Evolutionary conservation across 2,888 invertebrate species (phyloP).

Genomic region (Scaptomyza tumidula): DNA sequence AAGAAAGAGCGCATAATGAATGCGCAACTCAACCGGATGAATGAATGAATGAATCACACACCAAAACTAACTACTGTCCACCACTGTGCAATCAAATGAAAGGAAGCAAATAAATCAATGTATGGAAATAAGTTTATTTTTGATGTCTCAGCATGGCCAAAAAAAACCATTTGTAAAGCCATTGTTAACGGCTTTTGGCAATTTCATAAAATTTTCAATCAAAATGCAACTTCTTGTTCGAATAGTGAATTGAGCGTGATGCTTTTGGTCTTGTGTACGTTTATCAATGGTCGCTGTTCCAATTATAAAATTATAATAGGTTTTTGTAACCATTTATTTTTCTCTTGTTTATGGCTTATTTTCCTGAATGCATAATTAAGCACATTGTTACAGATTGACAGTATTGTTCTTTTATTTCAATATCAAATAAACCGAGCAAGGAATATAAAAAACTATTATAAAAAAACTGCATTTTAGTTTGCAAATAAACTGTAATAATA

Average conservation of each 20-base stretch:
- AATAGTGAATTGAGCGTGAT: conserved; percentile 18
- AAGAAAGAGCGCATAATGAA: conserved; percentile 28
- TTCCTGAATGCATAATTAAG: conserved; percentile 4
- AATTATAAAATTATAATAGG: not conserved
- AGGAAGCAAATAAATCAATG: conserved; percentile 63
- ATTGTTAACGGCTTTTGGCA: conserved; percentile 32
- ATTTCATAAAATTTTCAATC: conserved; percentile 45
- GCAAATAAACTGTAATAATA: not conserved
- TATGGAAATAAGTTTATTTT: conserved; percentile 38
- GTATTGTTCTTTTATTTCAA: not conserved
- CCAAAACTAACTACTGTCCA: conserved; percentile 4
- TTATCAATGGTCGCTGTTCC: not conserved
- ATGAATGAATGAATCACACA: conserved; percentile 26
- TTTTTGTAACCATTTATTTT: not conserved
- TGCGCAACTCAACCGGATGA: conserved; percentile 27
- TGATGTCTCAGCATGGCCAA: conserved; percentile 1
- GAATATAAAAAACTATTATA: not conserved
- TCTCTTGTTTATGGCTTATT: not conserved
- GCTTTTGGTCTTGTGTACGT: not conserved
- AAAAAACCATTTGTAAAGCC: conserved; percentile 1
- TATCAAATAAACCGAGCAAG: not conserved
- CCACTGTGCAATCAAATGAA: conserved; percentile 64
- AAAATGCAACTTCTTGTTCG: conserved; percentile 48
- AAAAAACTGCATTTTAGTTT: not conserved
- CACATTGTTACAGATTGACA: not conserved